Conservation (phyloP, 2,797 vertebrate genomes). For the Eospalax fontanierii region DNA sequence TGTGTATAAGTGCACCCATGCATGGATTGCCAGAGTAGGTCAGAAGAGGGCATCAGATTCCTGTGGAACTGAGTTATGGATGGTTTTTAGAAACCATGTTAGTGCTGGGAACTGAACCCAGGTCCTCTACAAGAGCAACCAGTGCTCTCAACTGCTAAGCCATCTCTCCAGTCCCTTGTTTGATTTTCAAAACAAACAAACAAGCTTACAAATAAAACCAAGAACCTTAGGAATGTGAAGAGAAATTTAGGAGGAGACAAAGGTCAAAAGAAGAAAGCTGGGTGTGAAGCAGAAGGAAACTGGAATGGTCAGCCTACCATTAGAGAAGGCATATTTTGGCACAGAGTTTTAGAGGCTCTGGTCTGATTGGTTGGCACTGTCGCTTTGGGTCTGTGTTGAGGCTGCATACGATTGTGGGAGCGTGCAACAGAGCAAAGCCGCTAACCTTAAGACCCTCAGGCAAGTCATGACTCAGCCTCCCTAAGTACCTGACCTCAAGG, state of each 20-base stretch:
- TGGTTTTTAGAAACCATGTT: too few relatives aligned
- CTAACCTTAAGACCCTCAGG: too few relatives aligned
- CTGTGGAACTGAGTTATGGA: too few relatives aligned
- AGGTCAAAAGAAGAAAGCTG: background rate
- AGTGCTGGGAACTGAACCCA: too few relatives aligned
- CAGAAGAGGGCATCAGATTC: too few relatives aligned
- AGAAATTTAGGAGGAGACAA: background rate
- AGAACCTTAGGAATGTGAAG: background rate
- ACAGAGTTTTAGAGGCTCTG: too few relatives aligned
- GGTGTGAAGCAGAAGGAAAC: background rate
- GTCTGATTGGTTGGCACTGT: background rate
- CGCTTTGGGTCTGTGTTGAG: background rate
- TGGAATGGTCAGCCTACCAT: background rate
- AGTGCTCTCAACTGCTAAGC: too few relatives aligned
- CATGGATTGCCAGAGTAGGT: too few relatives aligned
- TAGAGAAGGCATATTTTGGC: background rate
- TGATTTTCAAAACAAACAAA: too few relatives aligned
- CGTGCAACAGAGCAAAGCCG: background rate
- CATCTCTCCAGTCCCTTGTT: too few relatives aligned
- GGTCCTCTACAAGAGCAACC: too few relatives aligned
- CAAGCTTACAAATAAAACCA: background rate
- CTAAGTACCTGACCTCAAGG: background rate
- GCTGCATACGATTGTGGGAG: background rate
- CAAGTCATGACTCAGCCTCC: background rate
- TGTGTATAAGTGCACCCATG: too few relatives aligned